phyloP scores from a whole-genome alignment of 2,888 invertebrate genomes.

The Pachliopta kotzebuea region DNA sequence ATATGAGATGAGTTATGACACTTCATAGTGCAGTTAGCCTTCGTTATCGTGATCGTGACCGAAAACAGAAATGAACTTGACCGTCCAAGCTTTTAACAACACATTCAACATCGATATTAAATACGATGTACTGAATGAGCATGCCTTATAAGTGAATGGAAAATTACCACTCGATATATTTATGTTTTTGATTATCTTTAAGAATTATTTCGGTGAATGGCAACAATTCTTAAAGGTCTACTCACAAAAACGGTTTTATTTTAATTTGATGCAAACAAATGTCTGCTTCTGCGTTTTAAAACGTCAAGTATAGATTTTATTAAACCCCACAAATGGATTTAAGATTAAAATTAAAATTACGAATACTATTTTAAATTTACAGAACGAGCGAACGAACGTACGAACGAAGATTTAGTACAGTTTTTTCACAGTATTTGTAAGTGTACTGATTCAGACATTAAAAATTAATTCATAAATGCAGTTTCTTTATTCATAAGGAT shows the following conservation, averaged over 20 bases:
- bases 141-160: constrained; percentile 28
- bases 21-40: constrained; percentile 54
- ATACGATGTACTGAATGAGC: constrained; percentile 27
- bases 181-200: constrained; percentile 29
- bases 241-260: constrained; percentile 21
- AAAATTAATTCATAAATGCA: too few species aligned
- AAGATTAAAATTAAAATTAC: too few species aligned
- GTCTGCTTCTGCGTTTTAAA: constrained; percentile 13
- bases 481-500: too few species aligned
- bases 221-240: constrained; percentile 26
- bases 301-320: constrained; percentile 5
- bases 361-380: too few species aligned
- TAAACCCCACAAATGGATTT: background rate
- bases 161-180: constrained; percentile 27
- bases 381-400: too few species aligned
- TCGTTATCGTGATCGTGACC: constrained; percentile 50
- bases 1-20: constrained; percentile 43
- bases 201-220: constrained; percentile 28
- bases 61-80: constrained; percentile 47
- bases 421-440: too few species aligned
- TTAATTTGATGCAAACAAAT: constrained; percentile 20
- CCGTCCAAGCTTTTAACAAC: constrained; percentile 37
- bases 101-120: constrained; percentile 30
- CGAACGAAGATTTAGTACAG: too few species aligned
- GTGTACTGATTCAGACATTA: too few species aligned